Base-by-base conservation (phyloP, 2,888 invertebrate species). In the Brenthis daphne region DNA sequence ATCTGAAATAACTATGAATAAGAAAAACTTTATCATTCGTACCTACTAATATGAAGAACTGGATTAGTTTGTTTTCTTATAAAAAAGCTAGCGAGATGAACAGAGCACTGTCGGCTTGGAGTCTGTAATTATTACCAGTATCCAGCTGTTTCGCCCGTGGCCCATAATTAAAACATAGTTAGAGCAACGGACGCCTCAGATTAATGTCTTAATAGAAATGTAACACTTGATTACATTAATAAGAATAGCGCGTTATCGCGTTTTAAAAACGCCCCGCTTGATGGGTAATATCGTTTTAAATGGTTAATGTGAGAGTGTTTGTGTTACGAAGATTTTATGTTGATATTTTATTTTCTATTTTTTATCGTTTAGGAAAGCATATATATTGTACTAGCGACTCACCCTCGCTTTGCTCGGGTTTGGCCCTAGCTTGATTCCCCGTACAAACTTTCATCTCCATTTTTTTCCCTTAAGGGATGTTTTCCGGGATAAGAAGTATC, bases 161-260 rank as follows among this genome's bases (percentile, higher is more conserved):
- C 79, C 83, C 78, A 82, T 88, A 92, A 92, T 92, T 92, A 92
- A 91, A 92, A 91, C 85, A 88, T 92, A 91, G 89, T 92, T 92
- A 92, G 85, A 81, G 76, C 77, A 82, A 80, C 79, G 75, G 78
- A 81, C 84, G 82, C 84, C 83, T 82, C 83, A 85, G 87, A 88
- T 87, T 87, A 86, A 89, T 89, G 86, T 80, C 80, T 76, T 90
- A 90, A 91, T 91, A 91, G 90, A 91, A 90, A 91, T 88, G 86
- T 88, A 85, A 82, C 84, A 82, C 84, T 80, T 85, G 84, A 88
- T 89, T 85, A 85, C 85, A 83, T 83, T 85, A 84, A 82, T 84
- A 80, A 79, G 77, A 77, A 77, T 73, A 72, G 72, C 73, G 77
- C 70, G 77, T 83, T 83, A 82, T 82, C 83, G 79, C 79, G 75